phyloP scores from a whole-genome alignment of 2,888 invertebrate species.

The Lasioglossum oenotherae region DNA sequence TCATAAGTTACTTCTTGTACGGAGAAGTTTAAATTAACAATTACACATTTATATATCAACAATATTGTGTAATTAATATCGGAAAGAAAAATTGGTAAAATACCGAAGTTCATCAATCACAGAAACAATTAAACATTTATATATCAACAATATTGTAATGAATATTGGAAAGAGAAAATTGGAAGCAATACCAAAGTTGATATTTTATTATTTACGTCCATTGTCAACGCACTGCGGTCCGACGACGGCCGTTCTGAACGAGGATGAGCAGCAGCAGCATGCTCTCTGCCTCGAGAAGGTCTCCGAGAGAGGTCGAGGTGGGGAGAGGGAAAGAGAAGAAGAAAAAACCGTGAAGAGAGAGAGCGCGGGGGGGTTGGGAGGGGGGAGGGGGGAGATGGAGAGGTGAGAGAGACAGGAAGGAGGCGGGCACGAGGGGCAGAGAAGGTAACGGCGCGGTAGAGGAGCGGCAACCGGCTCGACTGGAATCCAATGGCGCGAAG shows the following conservation, averaged over 20 bases:
- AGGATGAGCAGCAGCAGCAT: slow-evolving; percentile 25
- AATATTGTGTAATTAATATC: no score
- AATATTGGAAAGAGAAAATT: no score
- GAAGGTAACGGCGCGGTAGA: slow-evolving; percentile 79
- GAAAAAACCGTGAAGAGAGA: neutral
- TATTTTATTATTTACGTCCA: neutral
- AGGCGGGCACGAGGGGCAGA: slow-evolving; percentile 52
- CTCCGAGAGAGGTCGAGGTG: slow-evolving; percentile 13
- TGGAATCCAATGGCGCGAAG: slow-evolving; percentile 82
- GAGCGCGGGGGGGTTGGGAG: neutral
- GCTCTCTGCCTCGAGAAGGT: slow-evolving; percentile 15
- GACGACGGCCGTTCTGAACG: slow-evolving; percentile 17
- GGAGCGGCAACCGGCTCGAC: slow-evolving; percentile 83
- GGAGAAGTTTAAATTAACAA: no score
- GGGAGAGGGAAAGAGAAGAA: neutral
- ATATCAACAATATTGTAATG: no score
- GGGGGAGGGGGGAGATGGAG: neutral
- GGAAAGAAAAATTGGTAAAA: no score
- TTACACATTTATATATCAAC: no score
- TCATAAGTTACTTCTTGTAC: no score
- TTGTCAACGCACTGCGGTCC: neutral
- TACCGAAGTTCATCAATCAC: no score
- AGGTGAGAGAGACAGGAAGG: slow-evolving; percentile 17
- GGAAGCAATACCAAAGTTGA: neutral
- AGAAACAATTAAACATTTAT: no score